Evolutionary conservation across 1,140 invertebrate species (phyloP).

Genomic region (Acromyrmex charruanus): DNA sequence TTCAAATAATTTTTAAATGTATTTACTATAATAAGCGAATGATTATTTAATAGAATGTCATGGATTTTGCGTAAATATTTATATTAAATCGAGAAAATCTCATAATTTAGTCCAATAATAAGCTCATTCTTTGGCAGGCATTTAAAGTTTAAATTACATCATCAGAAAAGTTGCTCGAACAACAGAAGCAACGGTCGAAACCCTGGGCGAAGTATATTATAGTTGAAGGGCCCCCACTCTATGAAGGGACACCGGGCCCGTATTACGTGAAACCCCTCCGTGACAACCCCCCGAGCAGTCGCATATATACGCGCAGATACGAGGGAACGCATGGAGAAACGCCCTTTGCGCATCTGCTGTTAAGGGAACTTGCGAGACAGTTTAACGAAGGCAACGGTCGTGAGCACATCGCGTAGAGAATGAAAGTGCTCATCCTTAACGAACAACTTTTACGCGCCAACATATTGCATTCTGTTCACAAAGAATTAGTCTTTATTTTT

Average conservation of each 20-base stretch:
- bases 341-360: conserved; percentile 83
- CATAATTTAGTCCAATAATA: neutral
- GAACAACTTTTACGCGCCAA: neutral
- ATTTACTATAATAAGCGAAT: neutral
- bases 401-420: conserved; percentile 64
- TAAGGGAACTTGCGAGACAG: conserved; percentile 78
- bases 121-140: neutral
- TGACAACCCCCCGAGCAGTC: conserved; percentile 79
- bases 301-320: conserved; percentile 24
- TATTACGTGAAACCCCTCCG: conserved; percentile 76
- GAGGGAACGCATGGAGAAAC: conserved; percentile 70
- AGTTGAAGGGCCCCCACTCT: conserved; percentile 62
- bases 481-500: neutral
- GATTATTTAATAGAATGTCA: neutral
- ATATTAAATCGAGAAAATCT: neutral
- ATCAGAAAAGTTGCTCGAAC: conserved; percentile 26
- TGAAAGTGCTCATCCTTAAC: conserved; percentile 23
- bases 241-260: conserved; percentile 76
- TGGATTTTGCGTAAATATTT: neutral
- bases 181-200: conserved; percentile 41
- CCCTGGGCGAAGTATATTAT: conserved; percentile 56
- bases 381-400: conserved; percentile 80
- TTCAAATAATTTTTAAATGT: neutral
- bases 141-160: conserved; percentile 75
- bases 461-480: neutral